Evolutionary conservation across 2,797 vertebrate species (phyloP).

Genomic region (Anableps anableps): DNA sequence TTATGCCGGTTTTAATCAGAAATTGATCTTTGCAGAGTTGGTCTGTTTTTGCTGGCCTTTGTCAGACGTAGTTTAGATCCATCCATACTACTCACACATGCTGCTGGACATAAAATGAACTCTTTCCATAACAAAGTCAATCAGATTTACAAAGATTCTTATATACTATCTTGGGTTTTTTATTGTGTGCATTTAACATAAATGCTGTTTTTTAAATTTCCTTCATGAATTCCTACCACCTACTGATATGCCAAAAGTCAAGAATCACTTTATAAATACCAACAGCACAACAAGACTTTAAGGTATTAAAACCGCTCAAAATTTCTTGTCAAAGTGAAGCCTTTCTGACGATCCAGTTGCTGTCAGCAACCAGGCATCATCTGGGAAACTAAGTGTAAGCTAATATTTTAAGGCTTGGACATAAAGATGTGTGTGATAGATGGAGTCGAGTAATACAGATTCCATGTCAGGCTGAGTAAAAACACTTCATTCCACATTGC

Average conservation of each 20-base stretch:
- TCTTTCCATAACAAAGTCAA: not conserved
- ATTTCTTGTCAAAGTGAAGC: too few species aligned
- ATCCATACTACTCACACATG: not conserved
- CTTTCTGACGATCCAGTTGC: too few species aligned
- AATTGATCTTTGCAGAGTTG: slow-evolving; percentile 23
- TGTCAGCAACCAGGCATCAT: too few species aligned
- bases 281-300: not conserved
- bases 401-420: too few species aligned
- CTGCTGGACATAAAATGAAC: not conserved
- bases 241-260: not conserved
- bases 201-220: not conserved
- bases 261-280: not conserved
- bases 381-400: too few species aligned
- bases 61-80: not conserved
- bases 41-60: not conserved
- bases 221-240: not conserved
- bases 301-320: too few species aligned
- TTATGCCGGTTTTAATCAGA: slow-evolving; percentile 46
- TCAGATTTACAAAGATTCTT: not conserved
- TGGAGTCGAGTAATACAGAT: too few species aligned
- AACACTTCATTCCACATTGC: too few species aligned
- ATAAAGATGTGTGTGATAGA: too few species aligned
- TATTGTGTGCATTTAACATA: not conserved
- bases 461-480: too few species aligned
- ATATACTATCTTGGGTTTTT: not conserved